phyloP scores from a whole-genome alignment of 1,140 invertebrate species.

The Scaptomyza pallida region DNA sequence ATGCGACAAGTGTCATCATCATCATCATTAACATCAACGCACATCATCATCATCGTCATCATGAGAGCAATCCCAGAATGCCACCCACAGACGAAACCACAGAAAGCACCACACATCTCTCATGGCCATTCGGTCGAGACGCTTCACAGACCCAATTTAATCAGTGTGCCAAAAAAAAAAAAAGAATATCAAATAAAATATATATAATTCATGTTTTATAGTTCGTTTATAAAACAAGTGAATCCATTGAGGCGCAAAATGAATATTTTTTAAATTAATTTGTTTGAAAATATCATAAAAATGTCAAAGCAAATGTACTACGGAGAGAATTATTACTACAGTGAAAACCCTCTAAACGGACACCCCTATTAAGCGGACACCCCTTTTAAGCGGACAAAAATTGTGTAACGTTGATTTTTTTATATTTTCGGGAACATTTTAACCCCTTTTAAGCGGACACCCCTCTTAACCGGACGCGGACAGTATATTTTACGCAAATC shows the following conservation, averaged over 20 bases:
- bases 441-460: too few species aligned
- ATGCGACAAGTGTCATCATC: constrained; percentile 63
- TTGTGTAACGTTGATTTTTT: too few species aligned
- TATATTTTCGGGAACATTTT: too few species aligned
- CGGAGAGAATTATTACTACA: constrained; percentile 32
- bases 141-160: constrained; percentile 43
- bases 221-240: constrained; percentile 58
- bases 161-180: constrained; percentile 47
- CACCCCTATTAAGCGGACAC: too few species aligned
- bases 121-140: constrained; percentile 36
- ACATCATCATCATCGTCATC: constrained; percentile 30
- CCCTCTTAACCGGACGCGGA: too few species aligned
- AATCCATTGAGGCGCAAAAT: constrained; percentile 38
- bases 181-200: constrained; percentile 30
- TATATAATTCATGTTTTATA: constrained; percentile 58
- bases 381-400: too few species aligned
- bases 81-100: constrained; percentile 53
- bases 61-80: constrained; percentile 45
- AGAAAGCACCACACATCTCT: background rate
- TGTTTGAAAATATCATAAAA: constrained; percentile 55
- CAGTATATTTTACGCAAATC: too few species aligned
- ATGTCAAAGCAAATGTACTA: constrained; percentile 46
- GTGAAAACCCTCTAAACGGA: too few species aligned
- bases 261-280: constrained; percentile 45
- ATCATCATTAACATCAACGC: constrained; percentile 38